Evolutionary conservation across 2,888 invertebrate genomes (phyloP), one percentile per base, ranked within the genome.

Genomic region (Dryococelus australis): DNA sequence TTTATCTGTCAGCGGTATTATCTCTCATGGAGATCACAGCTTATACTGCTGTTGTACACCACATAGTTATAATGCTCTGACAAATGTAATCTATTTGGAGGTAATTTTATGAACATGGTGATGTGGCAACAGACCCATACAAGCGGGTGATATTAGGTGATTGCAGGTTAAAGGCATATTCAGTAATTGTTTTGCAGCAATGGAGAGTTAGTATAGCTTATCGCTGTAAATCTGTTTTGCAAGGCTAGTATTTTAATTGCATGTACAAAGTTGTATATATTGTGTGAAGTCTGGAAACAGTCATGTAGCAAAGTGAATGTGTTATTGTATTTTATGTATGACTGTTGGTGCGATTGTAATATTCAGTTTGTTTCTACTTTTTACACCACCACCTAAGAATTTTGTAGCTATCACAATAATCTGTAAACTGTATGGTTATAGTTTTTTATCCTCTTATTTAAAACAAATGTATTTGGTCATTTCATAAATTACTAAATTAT

Each of bases 161-260:
- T 51, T 16, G 51, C 51, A 65, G 65, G 20, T 65, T 65, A n/a
- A 65, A n/a, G 65, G 65, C 65, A 6, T 65, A n/a, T 65, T 65
- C 65, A 65, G 65, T 20, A 65, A 20, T 65, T 47, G 47, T 47
- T 47, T 47, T 47, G 47, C 47, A 47, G 47, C 47, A n/a, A 20
- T n/a, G 65, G n/a, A 65, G n/a, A n/a, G 65, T 65, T 65, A 65
- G 65, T n/a, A n/a, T 65, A 65, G 65, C 65, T 65, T n/a, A 65
- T 65, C 65, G 65, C 65, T 65, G 65, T 65, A 65, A 65, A 65
- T 65, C 65, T 65, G 65, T 65, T 65, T 65, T 65, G 65, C 65
- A 20, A 65, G 65, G 65, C 65, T 65, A 65, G 65, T 65, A 65
- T 65, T 65, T 10, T 65, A 65, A 65, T 8, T 65, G 16, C 65